Evolutionary conservation across 2,888 invertebrate genomes (phyloP).

Genomic region (Macaria notata): DNA sequence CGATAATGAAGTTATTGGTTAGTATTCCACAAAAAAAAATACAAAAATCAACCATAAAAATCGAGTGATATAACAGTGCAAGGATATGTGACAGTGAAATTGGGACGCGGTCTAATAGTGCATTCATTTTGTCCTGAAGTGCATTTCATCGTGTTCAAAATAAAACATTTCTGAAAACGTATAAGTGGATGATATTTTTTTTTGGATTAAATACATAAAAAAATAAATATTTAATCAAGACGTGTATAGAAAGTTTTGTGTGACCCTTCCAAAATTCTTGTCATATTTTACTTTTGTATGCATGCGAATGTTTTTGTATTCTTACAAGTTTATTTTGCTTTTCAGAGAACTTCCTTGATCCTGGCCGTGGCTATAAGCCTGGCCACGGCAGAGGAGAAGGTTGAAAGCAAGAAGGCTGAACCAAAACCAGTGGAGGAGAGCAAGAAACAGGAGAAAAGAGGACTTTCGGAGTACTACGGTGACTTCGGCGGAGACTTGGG

Average conservation of each 20-base stretch:
- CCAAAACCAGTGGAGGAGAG: slow-evolving; percentile 64
- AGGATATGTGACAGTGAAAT: slow-evolving; percentile 29
- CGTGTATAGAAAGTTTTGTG: too few relatives aligned
- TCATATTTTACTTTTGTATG: too few relatives aligned
- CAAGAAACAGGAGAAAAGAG: slow-evolving; percentile 82
- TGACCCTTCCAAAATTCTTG: too few relatives aligned
- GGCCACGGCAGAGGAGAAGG: slow-evolving; percentile 81
- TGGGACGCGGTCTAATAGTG: background rate
- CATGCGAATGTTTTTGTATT: background rate
- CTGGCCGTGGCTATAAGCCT: slow-evolving; percentile 80
- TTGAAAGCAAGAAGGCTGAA: slow-evolving; percentile 72
- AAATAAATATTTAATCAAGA: too few relatives aligned
- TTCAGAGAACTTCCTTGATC: slow-evolving; percentile 74
- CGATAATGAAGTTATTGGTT: slow-evolving; percentile 78
- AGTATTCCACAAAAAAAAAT: slow-evolving; percentile 46
- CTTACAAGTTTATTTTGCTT: slow-evolving; percentile 27
- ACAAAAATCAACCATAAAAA: slow-evolving; percentile 8
- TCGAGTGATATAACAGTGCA: slow-evolving; percentile 22
- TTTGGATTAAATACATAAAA: too few relatives aligned
- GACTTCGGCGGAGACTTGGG: slow-evolving; percentile 51
- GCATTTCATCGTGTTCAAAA: slow-evolving; percentile 6
- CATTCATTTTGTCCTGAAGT: slow-evolving; percentile 23
- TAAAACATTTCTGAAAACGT: too few relatives aligned
- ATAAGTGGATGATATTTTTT: too few relatives aligned
- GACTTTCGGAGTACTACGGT: slow-evolving; percentile 76